Base-by-base conservation (phyloP, 2,888 invertebrate species). In the Caradrina kadenii region DNA sequence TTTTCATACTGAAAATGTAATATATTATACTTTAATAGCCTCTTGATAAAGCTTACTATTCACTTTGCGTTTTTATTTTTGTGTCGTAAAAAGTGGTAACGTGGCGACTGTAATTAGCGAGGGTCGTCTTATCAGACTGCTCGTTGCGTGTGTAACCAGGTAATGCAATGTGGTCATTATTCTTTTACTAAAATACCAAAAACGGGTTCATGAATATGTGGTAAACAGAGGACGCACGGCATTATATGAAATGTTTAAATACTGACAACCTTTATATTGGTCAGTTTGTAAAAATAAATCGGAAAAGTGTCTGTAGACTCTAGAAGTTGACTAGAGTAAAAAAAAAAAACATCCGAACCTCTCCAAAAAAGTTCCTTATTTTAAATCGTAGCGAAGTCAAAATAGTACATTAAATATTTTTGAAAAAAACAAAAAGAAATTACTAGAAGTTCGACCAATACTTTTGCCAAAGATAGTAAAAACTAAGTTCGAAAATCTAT, bases 141-240 rank as follows among this genome's bases (percentile, higher is more conserved):
- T 53, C 1, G 65, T 81, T 81, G 77, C 77, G 79, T 78, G 77
- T 79, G 55, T 45, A 45, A 39, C 42, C 60, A 50, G 26, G 60
- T 61, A 45, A 45, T 48, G 64, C 63, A 82, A 68, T 65, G 83
- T 63, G 80, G 17, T 52, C 64, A 48, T 79, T 63, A 82, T 80
- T 75, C 55, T 59, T 62, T 7, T n/a, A 80, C 26, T 22, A 64
- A 69, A 79, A 79, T 75, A 69, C 63, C 65, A 26, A 58, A 81
- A 71, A 71, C 22, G 13, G 39, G 61, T 62, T 62, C 61, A 61
- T 60, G 49, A 61, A n/a, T 56, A 17, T 45, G 45, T 45, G 17
- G 45, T 5, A 17, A 74, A 56, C 45, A 52, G 2, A 10, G n/a
- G 42, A 22, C 31, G 26, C 50, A 74, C 48, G 65, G 11, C 35